phyloP scores from a whole-genome alignment of 2,888 invertebrate genomes.

The Muscina levida region DNA sequence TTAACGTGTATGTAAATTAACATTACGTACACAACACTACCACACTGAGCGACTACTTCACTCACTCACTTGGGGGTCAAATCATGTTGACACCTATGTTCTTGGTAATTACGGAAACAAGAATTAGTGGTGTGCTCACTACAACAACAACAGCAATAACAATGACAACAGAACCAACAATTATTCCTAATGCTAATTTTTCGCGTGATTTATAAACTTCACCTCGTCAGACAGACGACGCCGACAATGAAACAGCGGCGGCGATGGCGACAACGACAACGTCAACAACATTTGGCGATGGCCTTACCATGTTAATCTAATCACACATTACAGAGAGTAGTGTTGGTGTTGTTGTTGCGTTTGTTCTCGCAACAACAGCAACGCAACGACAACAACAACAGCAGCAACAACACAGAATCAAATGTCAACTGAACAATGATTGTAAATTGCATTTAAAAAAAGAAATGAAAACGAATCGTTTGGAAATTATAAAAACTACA shows the following conservation, averaged over 20 bases:
- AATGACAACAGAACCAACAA: slow-evolving; percentile 31
- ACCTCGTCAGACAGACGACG: slow-evolving; percentile 41
- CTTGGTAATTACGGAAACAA: slow-evolving; percentile 65
- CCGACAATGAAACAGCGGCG: background rate
- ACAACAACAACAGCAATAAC: slow-evolving; percentile 19
- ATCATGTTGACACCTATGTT: slow-evolving; percentile 68
- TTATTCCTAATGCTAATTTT: slow-evolving; percentile 66
- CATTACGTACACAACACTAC: slow-evolving; percentile 47
- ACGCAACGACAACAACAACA: slow-evolving; percentile 9
- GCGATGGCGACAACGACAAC: slow-evolving; percentile 8
- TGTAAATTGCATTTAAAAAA: slow-evolving; percentile 60
- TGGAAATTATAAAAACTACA: slow-evolving; percentile 53
- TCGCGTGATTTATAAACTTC: slow-evolving; percentile 65
- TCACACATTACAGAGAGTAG: slow-evolving; percentile 52
- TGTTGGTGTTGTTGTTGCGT: background rate
- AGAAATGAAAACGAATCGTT: slow-evolving; percentile 11
- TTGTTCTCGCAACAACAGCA: slow-evolving; percentile 35
- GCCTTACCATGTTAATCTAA: slow-evolving; percentile 49
- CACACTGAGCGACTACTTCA: slow-evolving; percentile 27
- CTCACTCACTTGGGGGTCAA: slow-evolving; percentile 66
- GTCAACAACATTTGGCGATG: background rate
- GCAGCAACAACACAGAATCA: slow-evolving; percentile 14
- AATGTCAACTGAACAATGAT: slow-evolving; percentile 61
- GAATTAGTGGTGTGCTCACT: slow-evolving; percentile 41
- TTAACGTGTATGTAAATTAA: slow-evolving; percentile 35